These are phyloP conservation scores for Papilio aristodemus DNA, from an alignment of 1,140 invertebrate species.

Conservation along the genomic window DNA sequence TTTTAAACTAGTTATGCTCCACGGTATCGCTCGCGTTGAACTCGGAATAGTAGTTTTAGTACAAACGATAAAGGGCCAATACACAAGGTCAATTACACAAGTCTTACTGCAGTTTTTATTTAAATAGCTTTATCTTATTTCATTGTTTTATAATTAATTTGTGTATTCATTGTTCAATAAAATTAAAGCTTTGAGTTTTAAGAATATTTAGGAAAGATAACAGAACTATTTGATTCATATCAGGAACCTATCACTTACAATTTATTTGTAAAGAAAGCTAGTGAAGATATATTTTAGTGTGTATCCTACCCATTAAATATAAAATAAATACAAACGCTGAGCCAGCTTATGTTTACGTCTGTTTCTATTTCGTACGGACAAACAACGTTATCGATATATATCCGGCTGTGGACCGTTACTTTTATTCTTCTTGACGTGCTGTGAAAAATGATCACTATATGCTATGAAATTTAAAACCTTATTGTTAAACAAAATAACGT, in stretches of 20 bases:
- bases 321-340: conserved; percentile 20
- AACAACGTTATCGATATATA: conserved; percentile 55
- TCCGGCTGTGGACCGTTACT: conserved; percentile 55
- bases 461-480: conserved; percentile 36
- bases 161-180: no score
- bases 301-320: conserved; percentile 6
- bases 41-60: no score
- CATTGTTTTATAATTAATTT: no score
- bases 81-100: no score
- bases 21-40: no score
- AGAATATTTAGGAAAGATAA: no score
- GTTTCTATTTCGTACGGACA: conserved; percentile 50
- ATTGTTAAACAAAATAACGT: conserved; percentile 30
- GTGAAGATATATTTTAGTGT: background rate
- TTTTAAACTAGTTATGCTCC: background rate
- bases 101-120: no score
- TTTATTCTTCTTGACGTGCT: conserved; percentile 51
- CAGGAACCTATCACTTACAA: background rate
- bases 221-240: no score
- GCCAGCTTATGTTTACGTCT: conserved; percentile 40
- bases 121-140: no score
- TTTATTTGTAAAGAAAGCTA: background rate
- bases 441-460: conserved; percentile 44
- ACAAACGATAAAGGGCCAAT: no score
- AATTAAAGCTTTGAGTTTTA: no score